phyloP scores from a whole-genome alignment of 1,140 invertebrate genomes.

The Thalassaphorura encarpata region DNA sequence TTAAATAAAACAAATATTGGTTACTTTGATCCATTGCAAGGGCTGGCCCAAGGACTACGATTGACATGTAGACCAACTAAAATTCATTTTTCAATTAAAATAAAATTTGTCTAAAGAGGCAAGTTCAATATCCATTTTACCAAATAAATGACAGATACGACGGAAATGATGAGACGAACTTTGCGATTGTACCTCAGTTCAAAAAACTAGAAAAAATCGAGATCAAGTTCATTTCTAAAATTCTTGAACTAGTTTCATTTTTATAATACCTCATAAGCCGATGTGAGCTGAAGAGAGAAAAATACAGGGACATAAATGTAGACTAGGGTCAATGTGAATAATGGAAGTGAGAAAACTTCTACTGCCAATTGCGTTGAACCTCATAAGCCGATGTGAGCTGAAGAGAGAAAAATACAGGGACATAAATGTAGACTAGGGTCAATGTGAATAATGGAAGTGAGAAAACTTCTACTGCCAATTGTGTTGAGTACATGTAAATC shows the following conservation, averaged over 20 bases:
- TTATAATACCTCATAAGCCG: background rate
- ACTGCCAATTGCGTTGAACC: constrained; percentile 63
- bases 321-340: constrained; percentile 39
- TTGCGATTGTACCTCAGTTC: constrained; percentile 11
- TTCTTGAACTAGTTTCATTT: background rate
- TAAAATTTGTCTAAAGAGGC: too few relatives aligned
- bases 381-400: constrained; percentile 67
- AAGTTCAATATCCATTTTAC: constrained; percentile 4
- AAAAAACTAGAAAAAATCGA: constrained; percentile 48
- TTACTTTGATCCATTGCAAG: constrained; percentile 44
- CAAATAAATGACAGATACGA: constrained; percentile 14
- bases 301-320: constrained; percentile 48
- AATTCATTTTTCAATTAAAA: background rate
- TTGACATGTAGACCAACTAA: constrained; percentile 16
- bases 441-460: constrained; percentile 39
- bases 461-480: constrained; percentile 36
- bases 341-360: constrained; percentile 36
- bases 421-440: constrained; percentile 41
- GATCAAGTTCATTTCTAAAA: constrained; percentile 53
- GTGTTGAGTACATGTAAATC: constrained; percentile 34
- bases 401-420: constrained; percentile 45
- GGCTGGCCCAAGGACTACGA: constrained; percentile 36
- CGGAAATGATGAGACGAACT: constrained; percentile 9
- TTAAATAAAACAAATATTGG: background rate
- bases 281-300: constrained; percentile 38